A percentile compares a stretch with the other conserved stretches of the same genome.
Conservation (phyloP, 1,140 invertebrate species). For the Globodera ellingtonae region DNA sequence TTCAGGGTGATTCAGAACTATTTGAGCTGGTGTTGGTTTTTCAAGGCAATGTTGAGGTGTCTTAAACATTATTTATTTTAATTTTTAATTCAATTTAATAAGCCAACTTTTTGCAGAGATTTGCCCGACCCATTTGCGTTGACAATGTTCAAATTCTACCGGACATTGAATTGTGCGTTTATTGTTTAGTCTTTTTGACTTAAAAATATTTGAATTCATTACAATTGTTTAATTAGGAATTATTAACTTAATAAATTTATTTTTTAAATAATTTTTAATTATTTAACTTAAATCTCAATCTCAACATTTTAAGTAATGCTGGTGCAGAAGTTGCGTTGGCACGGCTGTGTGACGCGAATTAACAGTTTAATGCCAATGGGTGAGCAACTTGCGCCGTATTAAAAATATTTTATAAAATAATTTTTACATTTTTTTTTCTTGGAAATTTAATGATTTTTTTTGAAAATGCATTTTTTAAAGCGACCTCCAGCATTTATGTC, state of each 20-base stretch:
- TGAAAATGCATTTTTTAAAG: slow-evolving; percentile 22
- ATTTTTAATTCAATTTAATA: slow-evolving; percentile 10
- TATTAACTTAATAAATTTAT: not conserved
- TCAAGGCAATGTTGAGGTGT: slow-evolving; percentile 53
- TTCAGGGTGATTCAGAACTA: slow-evolving; percentile 61
- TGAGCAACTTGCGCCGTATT: not conserved
- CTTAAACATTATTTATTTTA: not conserved
- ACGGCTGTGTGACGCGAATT: slow-evolving; percentile 64
- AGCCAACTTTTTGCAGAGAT: slow-evolving; percentile 53
- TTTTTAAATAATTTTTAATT: not conserved
- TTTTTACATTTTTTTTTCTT: not conserved
- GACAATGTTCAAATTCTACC: slow-evolving; percentile 65
- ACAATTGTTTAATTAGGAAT: not conserved
- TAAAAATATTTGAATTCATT: too few species aligned
- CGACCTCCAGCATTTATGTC: slow-evolving; percentile 64
- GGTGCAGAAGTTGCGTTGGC: slow-evolving; percentile 64
- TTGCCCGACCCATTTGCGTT: slow-evolving; percentile 64
- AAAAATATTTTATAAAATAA: slow-evolving; percentile 2
- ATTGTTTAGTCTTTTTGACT: not conserved
- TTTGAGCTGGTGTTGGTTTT: slow-evolving; percentile 64
- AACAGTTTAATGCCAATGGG: slow-evolving; percentile 46
- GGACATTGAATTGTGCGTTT: slow-evolving; percentile 58
- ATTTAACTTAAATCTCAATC: not conserved
- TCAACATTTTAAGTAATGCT: slow-evolving; percentile 58
- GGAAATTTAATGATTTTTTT: slow-evolving; percentile 4